These are phyloP conservation scores for Eupithecia inturbata DNA, from an alignment of 2,888 invertebrate species.

Conservation along the genomic window DNA sequence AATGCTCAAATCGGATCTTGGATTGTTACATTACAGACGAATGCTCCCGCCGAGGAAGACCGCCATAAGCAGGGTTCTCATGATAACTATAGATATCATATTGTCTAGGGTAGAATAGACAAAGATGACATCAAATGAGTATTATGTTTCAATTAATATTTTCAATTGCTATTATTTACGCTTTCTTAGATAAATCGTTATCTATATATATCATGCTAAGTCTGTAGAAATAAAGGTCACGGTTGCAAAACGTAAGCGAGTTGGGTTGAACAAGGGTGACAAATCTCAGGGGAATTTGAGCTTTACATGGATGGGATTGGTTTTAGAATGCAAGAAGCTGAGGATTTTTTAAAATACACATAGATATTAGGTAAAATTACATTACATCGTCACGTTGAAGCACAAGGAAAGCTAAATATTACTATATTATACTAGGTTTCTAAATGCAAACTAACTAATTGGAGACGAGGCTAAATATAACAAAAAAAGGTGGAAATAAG, in stretches of 20 bases:
- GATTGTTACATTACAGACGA: neutral
- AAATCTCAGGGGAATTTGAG: neutral
- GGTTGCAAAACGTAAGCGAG: neutral
- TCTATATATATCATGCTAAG: neutral
- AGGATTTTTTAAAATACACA: neutral
- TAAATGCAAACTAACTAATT: slow-evolving; percentile 3
- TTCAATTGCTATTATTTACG: neutral
- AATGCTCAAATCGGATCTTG: neutral
- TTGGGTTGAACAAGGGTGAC: neutral
- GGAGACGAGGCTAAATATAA: neutral
- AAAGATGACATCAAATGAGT: neutral
- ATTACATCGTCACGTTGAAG: slow-evolving; percentile 28
- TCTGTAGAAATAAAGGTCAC: neutral
- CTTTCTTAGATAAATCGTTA: neutral
- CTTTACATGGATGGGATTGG: neutral
- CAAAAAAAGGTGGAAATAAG: slow-evolving; percentile 21
- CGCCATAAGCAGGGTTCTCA: neutral
- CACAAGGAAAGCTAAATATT: slow-evolving; percentile 43
- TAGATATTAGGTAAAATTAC: neutral
- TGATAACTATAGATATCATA: neutral
- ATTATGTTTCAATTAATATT: neutral
- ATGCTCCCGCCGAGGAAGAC: neutral
- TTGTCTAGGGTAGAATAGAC: neutral
- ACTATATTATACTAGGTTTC: neutral
- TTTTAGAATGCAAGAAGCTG: neutral